A percentile compares a stretch with the other conserved stretches of the same genome.
These are phyloP conservation scores for Rhynchotus rufescens DNA, from an alignment of 2,797 vertebrate genomes.

Conservation along the genomic window DNA sequence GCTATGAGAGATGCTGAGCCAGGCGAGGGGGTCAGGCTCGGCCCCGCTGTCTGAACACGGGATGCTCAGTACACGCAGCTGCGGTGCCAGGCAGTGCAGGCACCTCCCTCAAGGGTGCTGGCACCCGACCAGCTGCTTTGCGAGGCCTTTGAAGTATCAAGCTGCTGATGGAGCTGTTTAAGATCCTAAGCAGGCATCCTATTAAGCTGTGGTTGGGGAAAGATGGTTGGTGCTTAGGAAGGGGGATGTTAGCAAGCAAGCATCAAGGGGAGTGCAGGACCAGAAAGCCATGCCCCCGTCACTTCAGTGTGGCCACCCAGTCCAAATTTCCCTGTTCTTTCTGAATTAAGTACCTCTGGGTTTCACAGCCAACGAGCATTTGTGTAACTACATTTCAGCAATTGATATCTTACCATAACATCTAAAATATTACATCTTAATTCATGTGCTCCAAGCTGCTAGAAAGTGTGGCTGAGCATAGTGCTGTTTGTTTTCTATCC, in stretches of 20 bases:
- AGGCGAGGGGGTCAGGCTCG: neutral
- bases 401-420: neutral
- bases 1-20: neutral
- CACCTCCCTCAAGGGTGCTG: neutral
- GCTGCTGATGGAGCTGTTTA: constrained; percentile 45
- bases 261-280: neutral
- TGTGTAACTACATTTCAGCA: neutral
- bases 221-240: neutral
- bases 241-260: neutral
- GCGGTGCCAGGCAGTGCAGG: neutral
- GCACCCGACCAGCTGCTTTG: neutral
- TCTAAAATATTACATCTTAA: neutral
- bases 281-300: accelerated
- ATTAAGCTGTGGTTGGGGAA: neutral
- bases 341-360: neutral
- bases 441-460: neutral
- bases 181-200: neutral
- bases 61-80: neutral
- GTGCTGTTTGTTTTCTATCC: neutral
- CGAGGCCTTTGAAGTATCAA: constrained; percentile 32
- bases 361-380: neutral
- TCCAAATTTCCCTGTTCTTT: neutral
- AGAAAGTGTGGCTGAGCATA: neutral
- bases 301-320: neutral
- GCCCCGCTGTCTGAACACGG: neutral